A percentile compares a stretch with the other conserved stretches of the same genome.
These are phyloP conservation scores for Acanthosoma haemorrhoidale DNA, from an alignment of 2,888 invertebrate species.

Conservation along the genomic window DNA sequence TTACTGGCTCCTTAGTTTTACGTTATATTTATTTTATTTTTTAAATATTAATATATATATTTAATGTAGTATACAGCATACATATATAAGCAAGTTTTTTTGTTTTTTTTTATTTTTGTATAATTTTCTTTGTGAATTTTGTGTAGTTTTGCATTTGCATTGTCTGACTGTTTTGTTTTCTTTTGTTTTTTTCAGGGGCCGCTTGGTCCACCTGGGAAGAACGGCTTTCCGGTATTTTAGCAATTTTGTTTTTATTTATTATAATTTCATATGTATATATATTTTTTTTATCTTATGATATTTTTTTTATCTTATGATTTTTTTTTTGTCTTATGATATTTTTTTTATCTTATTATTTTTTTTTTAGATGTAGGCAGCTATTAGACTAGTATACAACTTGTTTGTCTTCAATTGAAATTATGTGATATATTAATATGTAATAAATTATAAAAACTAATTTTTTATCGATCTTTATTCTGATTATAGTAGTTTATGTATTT, in stretches of 20 bases:
- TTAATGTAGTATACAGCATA: not conserved
- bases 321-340: not conserved
- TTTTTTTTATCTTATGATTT: not conserved
- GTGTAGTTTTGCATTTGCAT: slow-evolving; percentile 42
- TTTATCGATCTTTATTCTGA: no score
- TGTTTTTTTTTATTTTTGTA: slow-evolving; percentile 26
- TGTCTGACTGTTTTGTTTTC: slow-evolving; percentile 35
- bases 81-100: slow-evolving; percentile 13
- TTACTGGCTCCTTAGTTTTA: not conserved
- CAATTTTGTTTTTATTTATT: slow-evolving; percentile 30
- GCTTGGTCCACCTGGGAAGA: slow-evolving; percentile 76
- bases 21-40: not conserved
- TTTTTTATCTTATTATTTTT: not conserved
- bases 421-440: no score
- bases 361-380: no score
- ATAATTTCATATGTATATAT: slow-evolving; percentile 6
- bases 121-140: slow-evolving; percentile 33
- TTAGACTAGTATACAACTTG: no score
- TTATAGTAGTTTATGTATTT: no score
- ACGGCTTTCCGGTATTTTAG: slow-evolving; percentile 78
- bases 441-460: no score
- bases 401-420: no score
- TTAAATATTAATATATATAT: not conserved
- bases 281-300: slow-evolving; percentile 15
- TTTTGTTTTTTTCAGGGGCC: slow-evolving; percentile 59